These are phyloP conservation scores for Cyphomyrus plagiostoma DNA, from an alignment of 2,113 vertebrate genomes.

Conservation along the genomic window DNA sequence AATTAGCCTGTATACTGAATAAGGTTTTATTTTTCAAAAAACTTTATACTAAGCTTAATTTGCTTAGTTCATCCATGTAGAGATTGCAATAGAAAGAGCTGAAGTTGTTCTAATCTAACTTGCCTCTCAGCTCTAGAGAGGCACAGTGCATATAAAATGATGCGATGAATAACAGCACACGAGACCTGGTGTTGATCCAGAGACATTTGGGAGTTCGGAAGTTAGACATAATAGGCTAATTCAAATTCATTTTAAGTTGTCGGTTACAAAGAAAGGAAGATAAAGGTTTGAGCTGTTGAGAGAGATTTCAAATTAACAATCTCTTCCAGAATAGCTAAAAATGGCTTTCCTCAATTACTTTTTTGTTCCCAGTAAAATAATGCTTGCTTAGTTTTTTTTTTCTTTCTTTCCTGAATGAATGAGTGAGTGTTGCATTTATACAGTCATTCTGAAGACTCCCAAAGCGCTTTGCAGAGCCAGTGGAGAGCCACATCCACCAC, in stretches of 20 bases:
- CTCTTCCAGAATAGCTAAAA: not conserved
- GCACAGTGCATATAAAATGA: not conserved
- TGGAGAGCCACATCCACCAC: not conserved
- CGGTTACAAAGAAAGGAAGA: not conserved
- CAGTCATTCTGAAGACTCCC: not conserved
- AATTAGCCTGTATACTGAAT: not conserved
- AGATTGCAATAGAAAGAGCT: not conserved
- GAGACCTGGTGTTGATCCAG: not conserved
- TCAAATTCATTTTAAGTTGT: not conserved
- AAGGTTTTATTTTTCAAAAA: not conserved
- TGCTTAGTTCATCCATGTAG: not conserved
- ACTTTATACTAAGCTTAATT: not conserved
- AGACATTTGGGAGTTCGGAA: conserved; percentile 3
- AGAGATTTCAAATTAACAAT: not conserved
- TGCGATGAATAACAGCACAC: not conserved
- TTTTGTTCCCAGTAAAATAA: not conserved
- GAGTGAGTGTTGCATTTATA: not conserved
- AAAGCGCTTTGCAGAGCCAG: not conserved
- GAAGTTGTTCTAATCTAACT: not conserved
- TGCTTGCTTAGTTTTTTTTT: not conserved
- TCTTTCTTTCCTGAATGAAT: not conserved
- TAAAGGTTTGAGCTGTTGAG: not conserved
- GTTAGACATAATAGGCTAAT: not conserved
- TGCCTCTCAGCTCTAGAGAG: not conserved
- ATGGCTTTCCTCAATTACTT: not conserved